These are phyloP conservation scores for Hiodon tergisus DNA, from an alignment of 2,113 vertebrate species.

Conservation along the genomic window DNA sequence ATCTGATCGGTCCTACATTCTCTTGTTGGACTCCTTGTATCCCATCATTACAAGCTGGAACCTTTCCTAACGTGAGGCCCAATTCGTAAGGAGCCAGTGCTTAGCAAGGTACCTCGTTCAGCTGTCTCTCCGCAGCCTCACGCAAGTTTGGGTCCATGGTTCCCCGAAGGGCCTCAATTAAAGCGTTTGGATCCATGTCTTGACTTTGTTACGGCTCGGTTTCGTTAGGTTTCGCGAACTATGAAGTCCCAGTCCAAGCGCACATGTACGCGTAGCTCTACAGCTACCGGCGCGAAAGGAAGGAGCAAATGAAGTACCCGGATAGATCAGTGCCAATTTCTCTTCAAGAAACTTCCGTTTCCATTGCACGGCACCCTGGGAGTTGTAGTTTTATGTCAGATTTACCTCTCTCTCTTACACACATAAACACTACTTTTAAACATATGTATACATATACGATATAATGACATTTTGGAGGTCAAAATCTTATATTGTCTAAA, in stretches of 20 bases:
- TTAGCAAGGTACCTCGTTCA: slow-evolving; percentile 78
- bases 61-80: slow-evolving; percentile 42
- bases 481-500: no score
- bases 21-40: background rate
- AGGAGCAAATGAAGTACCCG: slow-evolving; percentile 85
- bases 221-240: slow-evolving; percentile 56
- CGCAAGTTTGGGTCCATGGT: slow-evolving; percentile 92
- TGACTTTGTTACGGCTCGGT: slow-evolving; percentile 51
- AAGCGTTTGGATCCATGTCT: slow-evolving; percentile 79
- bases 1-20: slow-evolving; percentile 4
- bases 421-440: slow-evolving; percentile 29
- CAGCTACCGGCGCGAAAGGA: slow-evolving; percentile 98
- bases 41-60: slow-evolving; percentile 4
- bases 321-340: slow-evolving; percentile 72
- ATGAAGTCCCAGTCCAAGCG: slow-evolving; percentile 69
- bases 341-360: slow-evolving; percentile 62
- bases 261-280: slow-evolving; percentile 92
- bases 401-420: slow-evolving; percentile 87
- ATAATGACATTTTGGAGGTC: no score
- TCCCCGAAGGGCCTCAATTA: slow-evolving; percentile 93
- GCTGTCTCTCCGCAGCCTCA: slow-evolving; percentile 87
- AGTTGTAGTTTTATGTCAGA: slow-evolving; percentile 80
- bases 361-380: slow-evolving; percentile 37
- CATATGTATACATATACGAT: no score
- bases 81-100: slow-evolving; percentile 47